These are phyloP conservation scores for Vireo altiloquus DNA, from an alignment of 2,113 vertebrate species.

Conservation along the genomic window DNA sequence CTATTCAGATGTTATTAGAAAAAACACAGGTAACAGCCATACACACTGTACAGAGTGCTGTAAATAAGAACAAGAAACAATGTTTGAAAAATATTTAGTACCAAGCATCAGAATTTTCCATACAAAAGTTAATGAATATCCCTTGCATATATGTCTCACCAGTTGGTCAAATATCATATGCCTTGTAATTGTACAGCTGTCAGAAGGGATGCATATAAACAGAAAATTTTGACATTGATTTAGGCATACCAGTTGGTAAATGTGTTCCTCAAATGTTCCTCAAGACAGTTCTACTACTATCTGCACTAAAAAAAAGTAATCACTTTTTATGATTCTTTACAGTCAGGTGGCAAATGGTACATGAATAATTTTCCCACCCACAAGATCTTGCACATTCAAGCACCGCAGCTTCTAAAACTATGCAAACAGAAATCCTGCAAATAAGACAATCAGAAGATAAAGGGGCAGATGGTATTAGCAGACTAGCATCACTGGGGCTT, in stretches of 20 bases:
- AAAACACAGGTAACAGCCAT: background rate
- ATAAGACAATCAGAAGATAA: background rate
- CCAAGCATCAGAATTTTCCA: background rate
- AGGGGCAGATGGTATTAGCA: background rate
- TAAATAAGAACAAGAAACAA: background rate
- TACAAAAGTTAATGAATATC: background rate
- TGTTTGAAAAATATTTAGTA: background rate
- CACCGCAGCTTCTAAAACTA: background rate
- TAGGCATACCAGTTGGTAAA: background rate
- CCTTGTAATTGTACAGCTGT: background rate
- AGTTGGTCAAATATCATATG: background rate
- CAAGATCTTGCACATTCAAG: background rate
- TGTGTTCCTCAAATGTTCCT: background rate
- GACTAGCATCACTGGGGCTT: background rate
- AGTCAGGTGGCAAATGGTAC: background rate
- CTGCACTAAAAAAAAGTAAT: background rate
- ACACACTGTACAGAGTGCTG: background rate
- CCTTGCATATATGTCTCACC: background rate
- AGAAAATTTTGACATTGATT: background rate
- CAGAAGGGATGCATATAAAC: background rate
- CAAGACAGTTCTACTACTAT: background rate
- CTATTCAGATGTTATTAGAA: background rate
- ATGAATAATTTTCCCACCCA: background rate
- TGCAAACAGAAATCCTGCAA: background rate
- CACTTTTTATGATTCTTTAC: background rate